Base-by-base conservation (phyloP, 1,140 invertebrate species). In the Cephus cinctus region DNA sequence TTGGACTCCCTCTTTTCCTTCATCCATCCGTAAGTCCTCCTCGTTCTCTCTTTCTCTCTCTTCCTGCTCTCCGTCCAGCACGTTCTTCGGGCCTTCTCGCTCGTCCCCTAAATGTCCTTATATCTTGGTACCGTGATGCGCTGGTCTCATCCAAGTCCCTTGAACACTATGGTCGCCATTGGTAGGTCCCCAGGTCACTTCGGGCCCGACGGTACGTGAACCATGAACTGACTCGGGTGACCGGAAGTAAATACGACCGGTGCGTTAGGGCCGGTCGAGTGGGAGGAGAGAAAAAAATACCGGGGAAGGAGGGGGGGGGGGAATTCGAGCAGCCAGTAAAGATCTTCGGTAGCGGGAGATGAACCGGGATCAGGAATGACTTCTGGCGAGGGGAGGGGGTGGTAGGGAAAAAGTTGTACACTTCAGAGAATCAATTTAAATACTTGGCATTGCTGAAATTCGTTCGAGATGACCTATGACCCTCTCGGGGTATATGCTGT, bases 361-460 rank as follows among this genome's bases (percentile, higher is more conserved):
- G n/a, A n/a, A n/a, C n/a, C n/a, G n/a, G n/a, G n/a, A n/a, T n/a
- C n/a, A n/a, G n/a, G n/a, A n/a, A n/a, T n/a, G n/a, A n/a, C n/a
- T n/a, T n/a, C n/a, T n/a, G n/a, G n/a, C n/a, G n/a, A n/a, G 19
- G 34, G 40, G 31, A 49, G 21, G 38, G 35, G 25, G 14, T 5
- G 15, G 12, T n/a, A 41, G 34, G 30, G 50, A 50, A 45, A 39
- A 34, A 36, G 44, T 52, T 25, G 44, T 34, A 47, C 36, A 55
- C 47, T 49, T 56, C 54, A 52, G 51, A 23, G 51, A 48, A 53
- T 61, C 60, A 54, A 63, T 63, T 67, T 65, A 63, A 65, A 65
- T 65, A 54, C 54, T 41, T 56, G 57, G 47, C 62, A 59, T 65
- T 47, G 62, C 36, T 65, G 56, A 59, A 65, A 67, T 67, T 63